Conservation (phyloP, 2,797 vertebrate genomes). For the Toxotes lorentzi region DNA sequence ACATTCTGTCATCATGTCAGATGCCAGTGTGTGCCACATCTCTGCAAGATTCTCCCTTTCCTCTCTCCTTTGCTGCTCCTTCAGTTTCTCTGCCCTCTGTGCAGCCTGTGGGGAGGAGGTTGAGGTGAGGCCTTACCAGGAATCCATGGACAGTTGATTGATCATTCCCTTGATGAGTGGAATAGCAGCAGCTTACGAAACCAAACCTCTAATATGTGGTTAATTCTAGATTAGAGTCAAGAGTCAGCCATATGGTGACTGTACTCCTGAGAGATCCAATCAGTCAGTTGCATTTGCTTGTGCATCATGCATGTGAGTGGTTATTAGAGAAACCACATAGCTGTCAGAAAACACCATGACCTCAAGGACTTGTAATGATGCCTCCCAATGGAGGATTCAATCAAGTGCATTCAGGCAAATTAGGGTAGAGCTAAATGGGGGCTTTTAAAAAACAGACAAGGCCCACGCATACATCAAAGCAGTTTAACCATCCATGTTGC, state of each 20-base stretch:
- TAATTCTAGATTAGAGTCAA: constrained; percentile 28
- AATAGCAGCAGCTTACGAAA: constrained; percentile 29
- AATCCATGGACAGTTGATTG: constrained; percentile 30
- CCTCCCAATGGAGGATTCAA: constrained; percentile 66
- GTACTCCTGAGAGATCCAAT: constrained; percentile 59
- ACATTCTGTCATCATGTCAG: constrained; percentile 85
- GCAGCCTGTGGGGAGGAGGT: constrained; percentile 69
- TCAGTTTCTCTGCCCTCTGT: constrained; percentile 67
- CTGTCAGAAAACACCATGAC: constrained; percentile 57
- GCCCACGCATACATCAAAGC: constrained; percentile 65
- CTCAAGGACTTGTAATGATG: constrained; percentile 71
- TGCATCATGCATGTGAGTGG: constrained; percentile 60
- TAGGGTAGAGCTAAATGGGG: constrained; percentile 56
- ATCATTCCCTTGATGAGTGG: constrained; percentile 33
- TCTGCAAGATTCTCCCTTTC: constrained; percentile 76
- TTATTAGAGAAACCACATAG: constrained; percentile 74
- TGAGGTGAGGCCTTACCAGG: constrained; percentile 38
- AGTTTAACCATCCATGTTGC: constrained; percentile 65
- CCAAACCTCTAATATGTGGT: constrained; percentile 42
- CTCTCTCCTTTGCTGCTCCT: constrained; percentile 68
- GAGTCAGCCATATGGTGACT: constrained; percentile 40
- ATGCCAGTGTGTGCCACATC: constrained; percentile 78
- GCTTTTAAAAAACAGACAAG: constrained; percentile 57
- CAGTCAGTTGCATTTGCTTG: constrained; percentile 48
- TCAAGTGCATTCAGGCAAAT: constrained; percentile 64